Base-by-base conservation (phyloP, 2,888 invertebrate species). In the Euphydryas editha region DNA sequence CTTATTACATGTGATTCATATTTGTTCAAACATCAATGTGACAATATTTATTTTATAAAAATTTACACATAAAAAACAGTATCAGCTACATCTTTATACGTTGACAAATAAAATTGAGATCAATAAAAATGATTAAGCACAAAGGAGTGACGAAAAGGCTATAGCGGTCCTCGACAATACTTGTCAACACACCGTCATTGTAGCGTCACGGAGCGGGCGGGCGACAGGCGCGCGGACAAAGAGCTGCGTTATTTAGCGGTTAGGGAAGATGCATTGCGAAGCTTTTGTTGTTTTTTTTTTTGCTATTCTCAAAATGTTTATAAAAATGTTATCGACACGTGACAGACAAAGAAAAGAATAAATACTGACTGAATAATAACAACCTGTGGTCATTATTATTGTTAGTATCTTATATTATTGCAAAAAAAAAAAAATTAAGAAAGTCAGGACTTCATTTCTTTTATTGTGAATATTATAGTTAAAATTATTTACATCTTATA, bases 151-250 rank as follows among this genome's bases (percentile, higher is more conserved):
- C 71, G 68, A 72, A 73, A 68, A 68, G 64, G 59, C 49, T 60
- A 62, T 68, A 69, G 70, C 68, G 72, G 70, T 73, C 71, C 75
- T 63, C 65, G 72, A 87, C 86, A 88, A 87, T 85, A 74, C 75
- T 78, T 87, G 90, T 90, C 88, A 87, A 85, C 91, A 85, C 85
- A 81, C 75, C 67, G 69, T 73, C 69, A 72, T 71, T 71, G 76
- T 72, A 51, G 69, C 61, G 62, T 66, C 69, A 69, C 65, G 67
- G 49, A 63, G 72, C 66, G 63, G 69, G 68, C 75, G 78, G 81
- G 77, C 76, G 81, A 81, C 81, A 77, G 78, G 80, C 81, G 72
- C 72, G 75, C 78, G 74, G 71, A 86, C 85, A 85, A 85, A 83
- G 83, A 71, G 80, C 83, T 81, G 78, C 65, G 68, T 67, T 62